Evolutionary conservation across 2,113 vertebrate genomes (phyloP).

Genomic region (Pyxicephalus adspersus): DNA sequence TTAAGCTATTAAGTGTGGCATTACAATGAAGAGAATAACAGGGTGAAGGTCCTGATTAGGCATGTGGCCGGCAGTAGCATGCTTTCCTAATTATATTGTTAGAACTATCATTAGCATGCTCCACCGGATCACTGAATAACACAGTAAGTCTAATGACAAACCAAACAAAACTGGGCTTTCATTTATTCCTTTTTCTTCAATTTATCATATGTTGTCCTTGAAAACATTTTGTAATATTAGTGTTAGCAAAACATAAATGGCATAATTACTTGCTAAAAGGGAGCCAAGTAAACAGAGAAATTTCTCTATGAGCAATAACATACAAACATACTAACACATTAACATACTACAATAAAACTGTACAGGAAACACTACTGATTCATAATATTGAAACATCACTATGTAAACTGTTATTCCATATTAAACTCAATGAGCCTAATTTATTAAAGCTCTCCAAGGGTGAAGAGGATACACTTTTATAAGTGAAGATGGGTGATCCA

Average conservation of each 20-base stretch:
- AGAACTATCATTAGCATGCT: conserved; percentile 50
- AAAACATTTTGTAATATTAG: not conserved
- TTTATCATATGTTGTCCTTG: not conserved
- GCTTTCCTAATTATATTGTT: conserved; percentile 43
- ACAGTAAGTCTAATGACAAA: conserved; percentile 19
- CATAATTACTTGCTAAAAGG: no score
- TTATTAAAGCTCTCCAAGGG: no score
- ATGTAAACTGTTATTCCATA: no score
- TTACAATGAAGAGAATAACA: conserved; percentile 51
- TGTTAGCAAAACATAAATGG: not conserved
- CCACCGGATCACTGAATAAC: conserved; percentile 45
- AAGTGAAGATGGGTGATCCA: no score
- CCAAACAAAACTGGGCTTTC: not conserved
- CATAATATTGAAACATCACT: no score
- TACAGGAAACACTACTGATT: no score
- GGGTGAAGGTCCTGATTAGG: conserved; percentile 49
- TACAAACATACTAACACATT: no score
- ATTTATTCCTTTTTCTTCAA: not conserved
- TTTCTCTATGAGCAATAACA: no score
- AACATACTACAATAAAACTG: no score
- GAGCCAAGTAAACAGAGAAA: no score
- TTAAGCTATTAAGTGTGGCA: conserved; percentile 39
- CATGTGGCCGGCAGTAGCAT: conserved; percentile 45
- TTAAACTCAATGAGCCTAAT: no score
- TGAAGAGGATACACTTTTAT: no score